phyloP scores from a whole-genome alignment of 2,113 vertebrate species.

The Lucifuga dentata region DNA sequence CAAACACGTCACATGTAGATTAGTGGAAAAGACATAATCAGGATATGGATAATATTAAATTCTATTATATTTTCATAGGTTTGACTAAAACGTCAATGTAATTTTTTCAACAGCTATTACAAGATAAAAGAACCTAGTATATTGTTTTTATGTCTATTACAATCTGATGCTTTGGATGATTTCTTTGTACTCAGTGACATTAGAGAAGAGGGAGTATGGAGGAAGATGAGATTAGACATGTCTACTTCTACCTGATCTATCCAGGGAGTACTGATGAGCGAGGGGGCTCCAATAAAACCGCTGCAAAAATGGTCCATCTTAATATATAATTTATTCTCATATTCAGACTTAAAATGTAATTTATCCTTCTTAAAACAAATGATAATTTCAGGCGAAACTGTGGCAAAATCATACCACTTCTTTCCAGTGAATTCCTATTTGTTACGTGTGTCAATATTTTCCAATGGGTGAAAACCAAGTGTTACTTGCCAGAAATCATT shows the following conservation, averaged over 20 bases:
- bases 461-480: not conserved
- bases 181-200: constrained; percentile 34
- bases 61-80: no score
- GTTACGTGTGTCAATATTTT: not conserved
- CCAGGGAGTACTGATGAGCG: constrained; percentile 4
- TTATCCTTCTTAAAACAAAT: not conserved
- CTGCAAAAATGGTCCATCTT: not conserved
- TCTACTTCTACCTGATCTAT: constrained; percentile 6
- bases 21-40: constrained; percentile 20
- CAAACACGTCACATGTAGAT: constrained; percentile 1
- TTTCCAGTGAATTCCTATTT: not conserved
- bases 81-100: no score
- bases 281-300: not conserved
- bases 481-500: not conserved
- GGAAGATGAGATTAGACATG: constrained; percentile 45
- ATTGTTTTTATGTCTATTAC: not conserved
- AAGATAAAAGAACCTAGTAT: no score
- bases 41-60: no score
- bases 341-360: not conserved
- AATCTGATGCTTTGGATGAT: constrained; percentile 14
- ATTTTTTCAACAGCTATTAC: no score
- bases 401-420: not conserved
- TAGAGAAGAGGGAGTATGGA: constrained; percentile 15
- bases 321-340: constrained; percentile 1
- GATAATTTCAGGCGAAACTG: not conserved